Evolutionary conservation across 2,113 vertebrate genomes (phyloP).

Genomic region (Macquaria australasica): DNA sequence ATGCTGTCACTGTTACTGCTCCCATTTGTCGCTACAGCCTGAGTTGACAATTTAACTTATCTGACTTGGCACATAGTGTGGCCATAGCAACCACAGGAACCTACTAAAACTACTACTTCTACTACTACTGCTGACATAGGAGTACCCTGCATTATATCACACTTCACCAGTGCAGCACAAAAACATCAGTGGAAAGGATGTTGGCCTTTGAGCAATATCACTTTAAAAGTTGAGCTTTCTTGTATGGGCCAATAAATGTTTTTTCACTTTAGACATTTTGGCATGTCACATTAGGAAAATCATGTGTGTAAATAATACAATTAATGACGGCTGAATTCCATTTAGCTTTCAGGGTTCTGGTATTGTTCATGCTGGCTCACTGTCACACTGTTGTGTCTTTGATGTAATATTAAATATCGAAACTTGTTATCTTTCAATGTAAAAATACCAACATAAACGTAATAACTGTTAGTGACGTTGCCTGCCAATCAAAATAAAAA

Average conservation of each 20-base stretch:
- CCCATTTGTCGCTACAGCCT: neutral
- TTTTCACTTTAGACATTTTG: neutral
- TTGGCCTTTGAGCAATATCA: neutral
- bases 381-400: too few relatives aligned
- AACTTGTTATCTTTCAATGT: neutral
- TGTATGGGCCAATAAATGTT: neutral
- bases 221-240: neutral
- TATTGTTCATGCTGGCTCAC: neutral
- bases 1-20: slow-evolving; percentile 1
- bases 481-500: neutral
- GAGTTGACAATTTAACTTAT: slow-evolving; percentile 2
- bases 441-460: neutral
- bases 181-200: neutral
- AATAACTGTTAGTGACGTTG: neutral
- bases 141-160: neutral
- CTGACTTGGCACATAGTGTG: neutral
- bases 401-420: too few relatives aligned
- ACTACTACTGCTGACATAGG: neutral
- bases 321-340: neutral
- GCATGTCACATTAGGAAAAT: neutral
- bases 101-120: neutral
- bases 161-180: neutral
- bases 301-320: neutral
- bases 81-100: neutral
- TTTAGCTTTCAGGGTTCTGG: neutral